Conservation (phyloP, 2,888 invertebrate genomes). For the Patella pellucida region DNA sequence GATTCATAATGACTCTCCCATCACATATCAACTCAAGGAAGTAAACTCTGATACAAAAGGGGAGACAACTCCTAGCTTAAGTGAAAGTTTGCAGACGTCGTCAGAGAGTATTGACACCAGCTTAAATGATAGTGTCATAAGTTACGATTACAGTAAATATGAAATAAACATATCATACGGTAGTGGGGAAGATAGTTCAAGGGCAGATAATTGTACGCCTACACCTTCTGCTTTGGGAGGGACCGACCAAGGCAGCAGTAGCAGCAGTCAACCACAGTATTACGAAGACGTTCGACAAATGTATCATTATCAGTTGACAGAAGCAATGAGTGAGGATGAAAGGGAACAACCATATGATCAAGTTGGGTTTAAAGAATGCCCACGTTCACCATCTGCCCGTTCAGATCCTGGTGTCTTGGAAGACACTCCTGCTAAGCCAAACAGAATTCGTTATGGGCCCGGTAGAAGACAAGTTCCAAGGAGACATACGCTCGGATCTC, state of each 20-base stretch:
- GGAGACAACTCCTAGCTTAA: too few relatives aligned
- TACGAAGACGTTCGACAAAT: not conserved
- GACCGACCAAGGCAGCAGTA: not conserved
- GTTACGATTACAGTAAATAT: too few relatives aligned
- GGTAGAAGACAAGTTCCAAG: conserved; percentile 6
- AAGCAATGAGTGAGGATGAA: not conserved
- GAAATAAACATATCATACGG: too few relatives aligned
- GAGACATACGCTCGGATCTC: not conserved
- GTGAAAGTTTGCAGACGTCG: too few relatives aligned
- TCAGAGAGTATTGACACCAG: too few relatives aligned
- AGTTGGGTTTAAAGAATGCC: not conserved
- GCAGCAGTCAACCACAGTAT: not conserved
- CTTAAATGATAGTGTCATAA: too few relatives aligned
- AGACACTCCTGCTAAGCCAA: conserved; percentile 4
- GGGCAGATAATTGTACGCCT: too few relatives aligned
- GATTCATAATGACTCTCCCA: not conserved
- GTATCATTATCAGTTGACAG: not conserved
- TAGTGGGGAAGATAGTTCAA: too few relatives aligned
- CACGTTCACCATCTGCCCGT: not conserved
- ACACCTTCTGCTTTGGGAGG: too few relatives aligned
- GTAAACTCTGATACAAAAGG: too few relatives aligned
- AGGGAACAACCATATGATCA: conserved; percentile 1
- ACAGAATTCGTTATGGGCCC: not conserved
- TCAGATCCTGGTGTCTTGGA: conserved; percentile 5
- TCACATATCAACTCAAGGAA: too few relatives aligned